Evolutionary conservation across 2,113 vertebrate genomes (phyloP).

Genomic region (Ondatra zibethicus): DNA sequence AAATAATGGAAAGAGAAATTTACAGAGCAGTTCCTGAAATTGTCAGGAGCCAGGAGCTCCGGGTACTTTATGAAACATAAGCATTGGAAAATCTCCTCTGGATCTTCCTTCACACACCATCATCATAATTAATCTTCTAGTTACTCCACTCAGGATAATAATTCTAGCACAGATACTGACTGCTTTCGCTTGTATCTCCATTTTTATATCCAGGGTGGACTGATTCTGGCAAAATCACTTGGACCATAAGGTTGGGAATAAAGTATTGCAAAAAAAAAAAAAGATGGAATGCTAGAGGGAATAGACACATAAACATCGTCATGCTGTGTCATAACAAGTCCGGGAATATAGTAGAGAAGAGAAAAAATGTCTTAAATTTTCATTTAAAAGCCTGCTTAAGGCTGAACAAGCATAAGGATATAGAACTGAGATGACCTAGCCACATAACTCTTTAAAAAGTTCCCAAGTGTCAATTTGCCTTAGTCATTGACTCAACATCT

Average conservation of each 20-base stretch:
- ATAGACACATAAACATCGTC: neutral
- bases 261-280: neutral
- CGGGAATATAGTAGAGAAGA: neutral
- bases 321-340: neutral
- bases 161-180: neutral
- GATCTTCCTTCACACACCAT: neutral
- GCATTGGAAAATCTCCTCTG: neutral
- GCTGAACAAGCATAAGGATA: constrained; percentile 36
- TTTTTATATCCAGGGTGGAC: neutral
- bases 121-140: neutral
- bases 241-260: neutral
- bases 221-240: neutral
- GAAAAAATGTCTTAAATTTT: constrained; percentile 8
- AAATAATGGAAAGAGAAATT: neutral
- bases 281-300: constrained; percentile 20
- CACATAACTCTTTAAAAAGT: constrained; percentile 56
- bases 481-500: constrained; percentile 75
- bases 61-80: neutral
- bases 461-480: constrained; percentile 62
- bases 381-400: neutral
- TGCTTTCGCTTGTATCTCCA: neutral
- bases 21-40: neutral
- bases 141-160: neutral
- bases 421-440: constrained; percentile 44
- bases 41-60: neutral